Conservation (phyloP, 2,113 vertebrate species). For the Malurus cyaneus region DNA sequence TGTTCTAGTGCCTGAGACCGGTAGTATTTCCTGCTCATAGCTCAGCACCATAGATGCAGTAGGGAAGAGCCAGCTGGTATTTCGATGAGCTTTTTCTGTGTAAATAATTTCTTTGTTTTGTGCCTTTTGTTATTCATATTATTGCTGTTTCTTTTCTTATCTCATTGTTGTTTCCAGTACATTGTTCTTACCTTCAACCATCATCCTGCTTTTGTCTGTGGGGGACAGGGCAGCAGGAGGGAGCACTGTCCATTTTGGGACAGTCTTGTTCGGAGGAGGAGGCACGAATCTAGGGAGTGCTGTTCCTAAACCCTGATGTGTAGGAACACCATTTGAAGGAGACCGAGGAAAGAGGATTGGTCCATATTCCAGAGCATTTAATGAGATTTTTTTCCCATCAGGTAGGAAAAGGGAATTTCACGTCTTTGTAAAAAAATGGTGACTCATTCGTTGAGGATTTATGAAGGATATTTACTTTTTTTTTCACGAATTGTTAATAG, state of each 20-base stretch:
- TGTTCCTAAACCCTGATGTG: neutral
- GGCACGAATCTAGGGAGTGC: neutral
- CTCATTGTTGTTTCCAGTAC: neutral
- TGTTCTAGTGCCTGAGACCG: neutral
- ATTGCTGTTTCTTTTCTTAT: neutral
- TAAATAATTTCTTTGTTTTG: neutral
- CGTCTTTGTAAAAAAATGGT: conserved; percentile 29
- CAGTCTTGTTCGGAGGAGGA: neutral
- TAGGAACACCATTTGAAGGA: neutral
- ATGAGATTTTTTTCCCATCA: neutral
- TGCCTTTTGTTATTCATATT: neutral
- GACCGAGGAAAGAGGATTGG: neutral
- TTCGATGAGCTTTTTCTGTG: neutral
- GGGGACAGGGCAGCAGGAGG: neutral
- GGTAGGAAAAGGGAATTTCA: conserved; percentile 25
- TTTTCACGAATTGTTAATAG: conserved; percentile 52
- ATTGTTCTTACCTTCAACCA: neutral
- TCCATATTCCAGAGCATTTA: neutral
- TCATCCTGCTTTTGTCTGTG: neutral
- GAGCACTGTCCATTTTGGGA: neutral
- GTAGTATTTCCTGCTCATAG: neutral
- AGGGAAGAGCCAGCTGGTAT: neutral
- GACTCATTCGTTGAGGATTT: conserved; percentile 59
- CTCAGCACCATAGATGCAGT: neutral
- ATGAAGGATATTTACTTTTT: conserved; percentile 43